Evolutionary conservation across 2,113 vertebrate species (phyloP).

Genomic region (Marmota flaviventris): DNA sequence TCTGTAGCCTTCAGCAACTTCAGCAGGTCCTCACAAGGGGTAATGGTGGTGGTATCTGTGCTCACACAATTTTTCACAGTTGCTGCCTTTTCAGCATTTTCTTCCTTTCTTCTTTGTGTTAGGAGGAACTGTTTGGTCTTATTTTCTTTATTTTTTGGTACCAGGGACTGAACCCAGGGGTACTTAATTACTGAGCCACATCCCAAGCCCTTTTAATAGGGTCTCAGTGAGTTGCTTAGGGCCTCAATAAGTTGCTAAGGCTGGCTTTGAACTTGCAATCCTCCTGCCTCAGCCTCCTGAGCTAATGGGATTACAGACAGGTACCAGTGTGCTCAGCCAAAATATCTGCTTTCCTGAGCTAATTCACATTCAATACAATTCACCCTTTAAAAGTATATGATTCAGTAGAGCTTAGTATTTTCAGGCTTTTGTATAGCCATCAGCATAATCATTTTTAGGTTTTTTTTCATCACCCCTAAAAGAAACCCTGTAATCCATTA

Average conservation of each 20-base stretch:
- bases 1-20: not conserved
- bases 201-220: not conserved
- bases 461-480: constrained; percentile 17
- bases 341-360: constrained; percentile 49
- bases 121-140: constrained; percentile 14
- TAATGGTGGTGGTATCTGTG: not conserved
- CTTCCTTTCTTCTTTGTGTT: constrained; percentile 50
- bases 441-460: constrained; percentile 39
- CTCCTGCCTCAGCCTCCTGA: not conserved
- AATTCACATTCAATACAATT: constrained; percentile 20
- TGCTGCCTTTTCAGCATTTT: constrained; percentile 13
- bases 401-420: constrained; percentile 6
- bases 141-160: not conserved
- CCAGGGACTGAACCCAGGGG: not conserved
- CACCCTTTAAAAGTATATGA: not conserved
- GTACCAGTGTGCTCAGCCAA: not conserved
- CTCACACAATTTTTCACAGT: not conserved
- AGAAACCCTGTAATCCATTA: not conserved
- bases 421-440: not conserved
- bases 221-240: not conserved
- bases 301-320: not conserved
- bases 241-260: not conserved
- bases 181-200: not conserved
- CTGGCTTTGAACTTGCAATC: not conserved
- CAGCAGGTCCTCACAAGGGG: not conserved